Evolutionary conservation across 2,888 invertebrate genomes (phyloP).

Genomic region (Andrena trimmerana): DNA sequence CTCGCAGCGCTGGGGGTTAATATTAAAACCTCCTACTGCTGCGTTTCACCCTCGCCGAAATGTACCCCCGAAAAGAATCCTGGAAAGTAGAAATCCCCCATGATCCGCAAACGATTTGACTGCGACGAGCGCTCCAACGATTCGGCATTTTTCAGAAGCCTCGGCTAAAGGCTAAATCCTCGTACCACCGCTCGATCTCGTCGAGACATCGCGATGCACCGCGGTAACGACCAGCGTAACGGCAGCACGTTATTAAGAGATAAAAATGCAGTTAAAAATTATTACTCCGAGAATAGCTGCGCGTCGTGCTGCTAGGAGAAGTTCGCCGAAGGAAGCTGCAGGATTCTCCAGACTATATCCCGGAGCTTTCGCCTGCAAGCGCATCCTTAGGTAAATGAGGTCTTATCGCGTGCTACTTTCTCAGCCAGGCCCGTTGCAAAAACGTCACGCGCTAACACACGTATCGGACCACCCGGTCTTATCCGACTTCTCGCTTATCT

Average conservation of each 20-base stretch:
- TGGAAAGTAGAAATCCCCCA: too few species aligned
- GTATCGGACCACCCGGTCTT: conserved; percentile 13
- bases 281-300: conserved; percentile 18
- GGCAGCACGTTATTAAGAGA: conserved; percentile 43
- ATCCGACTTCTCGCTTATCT: conserved; percentile 29
- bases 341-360: conserved; percentile 32
- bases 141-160: conserved; percentile 18
- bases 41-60: neutral
- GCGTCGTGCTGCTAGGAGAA: conserved; percentile 17
- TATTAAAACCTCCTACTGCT: conserved; percentile 29
- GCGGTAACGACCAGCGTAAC: conserved; percentile 8
- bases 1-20: neutral
- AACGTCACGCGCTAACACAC: conserved; percentile 42
- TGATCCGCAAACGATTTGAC: neutral
- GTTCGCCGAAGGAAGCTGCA: conserved; percentile 22
- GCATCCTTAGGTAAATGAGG: conserved; percentile 58
- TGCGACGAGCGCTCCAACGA: neutral
- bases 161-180: neutral
- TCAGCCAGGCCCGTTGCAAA: conserved; percentile 11
- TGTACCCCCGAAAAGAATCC: too few species aligned
- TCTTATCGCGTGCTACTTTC: conserved; percentile 48
- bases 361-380: conserved; percentile 20
- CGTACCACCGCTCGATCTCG: conserved; percentile 2
- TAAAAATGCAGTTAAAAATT: conserved; percentile 62
- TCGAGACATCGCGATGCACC: conserved; percentile 7